Evolutionary conservation across 2,797 vertebrate species (phyloP).

Genomic region (Parauchenoglanis ngamensis): DNA sequence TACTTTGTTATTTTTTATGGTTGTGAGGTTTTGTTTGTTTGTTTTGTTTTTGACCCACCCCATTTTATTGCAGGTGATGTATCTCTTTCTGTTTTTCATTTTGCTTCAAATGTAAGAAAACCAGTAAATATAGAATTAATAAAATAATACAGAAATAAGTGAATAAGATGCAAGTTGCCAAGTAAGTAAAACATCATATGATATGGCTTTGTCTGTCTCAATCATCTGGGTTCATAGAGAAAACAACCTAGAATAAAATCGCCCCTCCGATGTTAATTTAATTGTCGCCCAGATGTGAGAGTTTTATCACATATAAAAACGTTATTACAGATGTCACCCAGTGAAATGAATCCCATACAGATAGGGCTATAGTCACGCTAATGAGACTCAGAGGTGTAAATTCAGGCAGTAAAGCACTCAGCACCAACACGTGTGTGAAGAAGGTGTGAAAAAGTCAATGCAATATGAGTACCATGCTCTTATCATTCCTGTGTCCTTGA

Average conservation of each 20-base stretch:
- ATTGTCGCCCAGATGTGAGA: no score
- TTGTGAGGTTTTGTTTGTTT: no score
- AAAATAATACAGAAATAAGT: no score
- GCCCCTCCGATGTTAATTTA: background rate
- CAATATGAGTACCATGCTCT: background rate
- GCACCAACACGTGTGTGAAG: background rate
- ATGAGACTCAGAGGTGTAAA: slow-evolving; percentile 4
- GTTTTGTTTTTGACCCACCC: no score
- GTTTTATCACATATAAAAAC: slow-evolving; percentile 4
- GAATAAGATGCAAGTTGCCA: background rate
- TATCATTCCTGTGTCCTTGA: slow-evolving; percentile 1
- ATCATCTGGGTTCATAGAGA: background rate
- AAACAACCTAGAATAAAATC: background rate
- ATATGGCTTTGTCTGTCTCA: background rate
- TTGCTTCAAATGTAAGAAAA: no score
- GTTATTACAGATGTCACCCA: background rate
- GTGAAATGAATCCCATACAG: background rate
- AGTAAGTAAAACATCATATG: background rate
- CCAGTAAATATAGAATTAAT: no score
- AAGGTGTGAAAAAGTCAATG: slow-evolving; percentile 9
- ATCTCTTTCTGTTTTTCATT: no score
- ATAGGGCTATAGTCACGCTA: background rate
- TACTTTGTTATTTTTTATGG: no score
- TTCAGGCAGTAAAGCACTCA: background rate
- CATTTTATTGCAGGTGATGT: no score